Evolutionary conservation across 2,888 invertebrate genomes (phyloP).

Genomic region (Nomada lathburiana): DNA sequence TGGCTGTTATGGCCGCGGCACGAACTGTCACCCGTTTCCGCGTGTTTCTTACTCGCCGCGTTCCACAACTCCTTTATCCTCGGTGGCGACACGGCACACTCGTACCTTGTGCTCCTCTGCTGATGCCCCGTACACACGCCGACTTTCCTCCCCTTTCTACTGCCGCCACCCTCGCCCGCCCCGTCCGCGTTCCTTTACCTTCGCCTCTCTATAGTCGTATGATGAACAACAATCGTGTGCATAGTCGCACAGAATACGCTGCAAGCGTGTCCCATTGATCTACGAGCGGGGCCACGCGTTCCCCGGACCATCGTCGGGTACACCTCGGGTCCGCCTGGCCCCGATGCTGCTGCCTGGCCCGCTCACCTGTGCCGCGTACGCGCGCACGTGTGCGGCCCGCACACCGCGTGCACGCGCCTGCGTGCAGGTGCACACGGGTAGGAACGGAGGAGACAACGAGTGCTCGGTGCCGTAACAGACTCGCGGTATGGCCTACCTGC

Average conservation of each 20-base stretch:
- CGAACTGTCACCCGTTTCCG: conserved; percentile 84
- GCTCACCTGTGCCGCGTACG: conserved; percentile 10
- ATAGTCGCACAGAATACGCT: conserved; percentile 69
- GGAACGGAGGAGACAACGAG: conserved; percentile 22
- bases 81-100: conserved; percentile 66
- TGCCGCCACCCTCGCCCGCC: conserved; percentile 34
- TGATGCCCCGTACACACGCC: conserved; percentile 49
- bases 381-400: neutral
- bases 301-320: conserved; percentile 60
- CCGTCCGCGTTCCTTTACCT: conserved; percentile 42
- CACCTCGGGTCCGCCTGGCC: conserved; percentile 12
- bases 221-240: conserved; percentile 71
- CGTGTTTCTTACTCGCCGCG: conserved; percentile 80
- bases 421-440: conserved; percentile 63
- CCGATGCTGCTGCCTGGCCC: conserved; percentile 6
- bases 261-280: conserved; percentile 75
- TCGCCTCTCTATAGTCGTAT: conserved; percentile 49
- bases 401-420: conserved; percentile 19
- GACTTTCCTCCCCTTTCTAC: conserved; percentile 29
- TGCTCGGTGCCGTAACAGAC: conserved; percentile 44
- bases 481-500: conserved; percentile 44
- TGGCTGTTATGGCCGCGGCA: conserved; percentile 81
- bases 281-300: conserved; percentile 65
- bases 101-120: conserved; percentile 51
- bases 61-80: conserved; percentile 76